phyloP scores from a whole-genome alignment of 2,797 vertebrate species.

The Merluccius polli region DNA sequence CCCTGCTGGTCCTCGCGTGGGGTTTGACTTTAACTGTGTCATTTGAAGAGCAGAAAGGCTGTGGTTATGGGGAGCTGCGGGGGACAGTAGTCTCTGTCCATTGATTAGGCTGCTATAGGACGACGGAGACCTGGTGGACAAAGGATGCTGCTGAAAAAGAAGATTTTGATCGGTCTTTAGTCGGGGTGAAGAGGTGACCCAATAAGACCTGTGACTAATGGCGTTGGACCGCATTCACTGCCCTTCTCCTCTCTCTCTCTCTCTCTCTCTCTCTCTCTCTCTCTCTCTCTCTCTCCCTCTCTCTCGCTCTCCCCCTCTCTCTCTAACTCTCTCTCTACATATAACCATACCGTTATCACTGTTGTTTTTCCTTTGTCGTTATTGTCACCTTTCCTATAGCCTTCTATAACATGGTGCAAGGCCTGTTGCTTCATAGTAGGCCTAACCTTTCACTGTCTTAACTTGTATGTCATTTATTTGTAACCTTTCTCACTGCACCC shows the following conservation, averaged over 20 bases:
- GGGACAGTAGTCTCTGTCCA: conserved; percentile 48
- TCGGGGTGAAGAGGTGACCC: conserved; percentile 48
- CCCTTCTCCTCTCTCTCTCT: neutral
- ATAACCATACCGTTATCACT: neutral
- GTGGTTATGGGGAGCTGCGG: conserved; percentile 56
- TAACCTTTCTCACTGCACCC: neutral
- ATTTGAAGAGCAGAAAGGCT: conserved; percentile 42
- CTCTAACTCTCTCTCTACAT: neutral
- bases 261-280: neutral
- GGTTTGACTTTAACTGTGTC: conserved; percentile 46
- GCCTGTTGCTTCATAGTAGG: neutral
- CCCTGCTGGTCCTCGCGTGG: conserved; percentile 74
- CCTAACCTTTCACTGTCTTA: neutral
- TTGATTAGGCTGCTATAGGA: conserved; percentile 64
- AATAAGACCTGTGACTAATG: conserved; percentile 75
- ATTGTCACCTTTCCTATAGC: neutral
- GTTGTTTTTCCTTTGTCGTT: neutral
- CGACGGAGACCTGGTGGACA: conserved; percentile 66
- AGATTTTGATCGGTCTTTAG: conserved; percentile 65
- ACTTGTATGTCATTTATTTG: neutral
- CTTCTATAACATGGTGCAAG: no score
- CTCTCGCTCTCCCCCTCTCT: neutral
- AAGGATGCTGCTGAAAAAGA: conserved; percentile 70
- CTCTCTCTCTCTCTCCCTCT: neutral
- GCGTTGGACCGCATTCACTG: conserved; percentile 74